Evolutionary conservation across 2,113 vertebrate species (phyloP), one percentile per base, ranked within the genome.

Genomic region (Alaudala cheleensis): DNA sequence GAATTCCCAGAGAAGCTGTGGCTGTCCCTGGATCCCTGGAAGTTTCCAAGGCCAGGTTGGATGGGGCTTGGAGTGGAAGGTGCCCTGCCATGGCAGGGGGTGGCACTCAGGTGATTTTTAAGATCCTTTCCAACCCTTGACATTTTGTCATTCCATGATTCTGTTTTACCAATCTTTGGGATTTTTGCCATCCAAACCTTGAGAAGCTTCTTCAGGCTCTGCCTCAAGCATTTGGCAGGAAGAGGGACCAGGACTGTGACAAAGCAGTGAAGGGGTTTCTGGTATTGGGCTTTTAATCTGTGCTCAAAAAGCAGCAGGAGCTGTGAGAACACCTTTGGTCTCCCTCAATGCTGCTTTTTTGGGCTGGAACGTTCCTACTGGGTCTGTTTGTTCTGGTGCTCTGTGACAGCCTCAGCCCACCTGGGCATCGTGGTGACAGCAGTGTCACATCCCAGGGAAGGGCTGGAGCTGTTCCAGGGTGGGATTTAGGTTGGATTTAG

Each of bases 251-350:
- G 44, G 18, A 60, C 14, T 2, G 2, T 0, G 2, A n/a, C 34
- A 5, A 7, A 13, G 54, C 10, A 2, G 12, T 3, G 2, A 11
- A 3, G 49, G 49, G 6, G 9, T n/a, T 14, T 51, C 5, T 26
- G 45, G 7, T 25, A 2, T 6, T 6, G 29, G 37, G 9, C 5
- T 0, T 53, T 77, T 24, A 26, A 28, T 20, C 34, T 11, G 4
- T 7, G 14, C 58, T 66, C 7, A 2, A 12, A 84, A 44, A 51
- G 26, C n/a, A 10, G 25, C 4, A 26, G 17, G 15, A 53, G 49
- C 71, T 61, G 8, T 22, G 54, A 21, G n/a, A 72, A 21, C 17
- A 18, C 2, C 1, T 3, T 1, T 2, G 19, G 14, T 22, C 19
- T 77, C 25, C 15, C 7, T 10, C 13, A 49, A 11, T 6, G 15